Evolutionary conservation across 2,113 vertebrate genomes (phyloP).

Genomic region (Muscicapa adusta): DNA sequence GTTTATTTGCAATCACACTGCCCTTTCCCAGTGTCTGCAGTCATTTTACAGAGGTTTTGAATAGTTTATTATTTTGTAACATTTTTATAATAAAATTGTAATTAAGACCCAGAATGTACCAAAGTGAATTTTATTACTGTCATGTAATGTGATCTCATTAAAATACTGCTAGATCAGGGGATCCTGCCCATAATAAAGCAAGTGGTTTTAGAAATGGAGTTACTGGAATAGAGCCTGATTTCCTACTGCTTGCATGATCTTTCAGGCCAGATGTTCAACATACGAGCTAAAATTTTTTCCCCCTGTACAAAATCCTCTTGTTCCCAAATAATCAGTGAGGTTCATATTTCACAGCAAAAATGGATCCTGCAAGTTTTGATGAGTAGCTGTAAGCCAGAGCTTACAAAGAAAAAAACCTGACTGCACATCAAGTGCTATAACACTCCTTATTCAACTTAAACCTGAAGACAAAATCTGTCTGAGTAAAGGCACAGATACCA

Average conservation of each 20-base stretch:
- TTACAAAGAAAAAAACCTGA: background rate
- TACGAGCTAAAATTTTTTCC: background rate
- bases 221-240: background rate
- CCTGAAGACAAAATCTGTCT: background rate
- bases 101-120: background rate
- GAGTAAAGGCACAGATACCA: background rate
- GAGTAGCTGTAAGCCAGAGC: background rate
- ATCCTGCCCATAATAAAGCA: slow-evolving; percentile 1
- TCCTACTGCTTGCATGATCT: background rate
- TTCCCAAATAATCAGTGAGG: background rate
- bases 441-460: background rate
- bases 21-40: background rate
- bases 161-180: slow-evolving; percentile 1
- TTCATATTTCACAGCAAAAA: slow-evolving; percentile 2
- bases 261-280: background rate
- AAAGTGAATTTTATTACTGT: slow-evolving; percentile 13
- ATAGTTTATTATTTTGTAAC: background rate
- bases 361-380: background rate
- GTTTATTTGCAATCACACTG: background rate
- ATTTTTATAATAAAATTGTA: slow-evolving; percentile 37
- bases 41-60: background rate
- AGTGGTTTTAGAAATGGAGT: background rate
- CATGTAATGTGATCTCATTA: background rate
- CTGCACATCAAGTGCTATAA: background rate
- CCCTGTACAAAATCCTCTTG: background rate